These are phyloP conservation scores for Neoniphon sammara DNA, from an alignment of 2,797 vertebrate species.

Conservation along the genomic window DNA sequence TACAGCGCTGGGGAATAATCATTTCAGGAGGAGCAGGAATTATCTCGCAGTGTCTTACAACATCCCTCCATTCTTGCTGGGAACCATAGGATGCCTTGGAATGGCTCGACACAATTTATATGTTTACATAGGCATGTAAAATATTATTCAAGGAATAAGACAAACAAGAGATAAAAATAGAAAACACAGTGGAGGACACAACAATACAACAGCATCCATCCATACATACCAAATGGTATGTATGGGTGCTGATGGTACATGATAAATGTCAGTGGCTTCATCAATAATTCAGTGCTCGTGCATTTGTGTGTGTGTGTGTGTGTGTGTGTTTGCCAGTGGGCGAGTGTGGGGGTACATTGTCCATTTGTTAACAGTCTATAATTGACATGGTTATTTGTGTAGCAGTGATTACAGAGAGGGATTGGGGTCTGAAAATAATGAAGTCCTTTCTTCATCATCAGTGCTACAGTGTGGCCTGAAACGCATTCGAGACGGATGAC, in stretches of 20 bases:
- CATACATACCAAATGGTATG: not conserved
- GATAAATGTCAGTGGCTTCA: too few relatives aligned
- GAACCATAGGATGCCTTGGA: too few relatives aligned
- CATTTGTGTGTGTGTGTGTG: slow-evolving; percentile 20
- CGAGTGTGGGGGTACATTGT: too few relatives aligned
- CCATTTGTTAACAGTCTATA: not conserved
- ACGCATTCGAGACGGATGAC: slow-evolving; percentile 50
- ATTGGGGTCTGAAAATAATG: slow-evolving; percentile 6
- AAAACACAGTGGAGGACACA: not conserved
- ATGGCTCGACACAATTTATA: too few relatives aligned
- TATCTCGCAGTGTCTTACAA: not conserved
- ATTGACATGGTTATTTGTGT: not conserved
- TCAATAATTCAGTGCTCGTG: too few relatives aligned
- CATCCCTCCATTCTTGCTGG: slow-evolving; percentile 50
- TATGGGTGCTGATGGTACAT: too few relatives aligned
- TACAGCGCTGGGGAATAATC: slow-evolving; percentile 42
- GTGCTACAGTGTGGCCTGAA: slow-evolving; percentile 23
- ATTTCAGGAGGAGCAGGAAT: slow-evolving; percentile 26
- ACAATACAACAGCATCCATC: not conserved
- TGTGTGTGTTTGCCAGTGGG: not conserved
- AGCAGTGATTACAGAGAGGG: not conserved
- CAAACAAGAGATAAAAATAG: not conserved
- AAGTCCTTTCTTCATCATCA: slow-evolving; percentile 29
- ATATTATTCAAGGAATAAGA: not conserved
- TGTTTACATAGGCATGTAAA: too few relatives aligned